phyloP scores from a whole-genome alignment of 2,797 vertebrate genomes.

The Vireo griseus region DNA sequence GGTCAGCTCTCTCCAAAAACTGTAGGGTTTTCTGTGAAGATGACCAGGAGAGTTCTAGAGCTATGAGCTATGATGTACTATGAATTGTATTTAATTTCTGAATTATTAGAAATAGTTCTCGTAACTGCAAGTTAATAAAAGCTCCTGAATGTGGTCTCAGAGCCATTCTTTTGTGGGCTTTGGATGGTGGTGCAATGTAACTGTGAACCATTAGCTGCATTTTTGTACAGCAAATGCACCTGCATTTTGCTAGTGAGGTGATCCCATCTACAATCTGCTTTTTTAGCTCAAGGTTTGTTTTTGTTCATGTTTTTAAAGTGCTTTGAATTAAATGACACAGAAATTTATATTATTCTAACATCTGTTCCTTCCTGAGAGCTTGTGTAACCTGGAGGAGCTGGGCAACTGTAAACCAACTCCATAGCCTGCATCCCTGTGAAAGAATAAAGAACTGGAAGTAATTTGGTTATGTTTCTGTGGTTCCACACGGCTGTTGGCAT shows the following conservation, averaged over 20 bases:
- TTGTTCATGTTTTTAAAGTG: constrained; percentile 27
- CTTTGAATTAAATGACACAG: not conserved
- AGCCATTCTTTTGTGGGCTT: not conserved
- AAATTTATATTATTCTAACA: not conserved
- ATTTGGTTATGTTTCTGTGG: not conserved
- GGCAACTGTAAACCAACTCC: not conserved
- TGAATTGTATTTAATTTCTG: not conserved
- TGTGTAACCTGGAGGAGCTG: not conserved
- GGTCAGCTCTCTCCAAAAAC: constrained; percentile 19
- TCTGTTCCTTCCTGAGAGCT: constrained; percentile 4
- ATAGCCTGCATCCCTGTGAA: not conserved
- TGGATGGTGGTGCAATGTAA: not conserved
- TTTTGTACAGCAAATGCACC: not conserved
- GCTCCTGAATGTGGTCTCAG: not conserved
- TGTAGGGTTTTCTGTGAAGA: constrained; percentile 30
- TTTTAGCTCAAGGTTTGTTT: not conserved
- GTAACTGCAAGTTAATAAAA: not conserved
- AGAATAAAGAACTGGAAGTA: not conserved
- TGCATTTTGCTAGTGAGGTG: not conserved
- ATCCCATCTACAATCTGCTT: not conserved
- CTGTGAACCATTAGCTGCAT: not conserved
- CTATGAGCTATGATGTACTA: not conserved
- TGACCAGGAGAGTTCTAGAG: constrained; percentile 33
- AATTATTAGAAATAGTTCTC: constrained; percentile 18
- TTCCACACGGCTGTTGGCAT: not conserved